These are phyloP conservation scores for Anoplolepis gracilipes DNA, from an alignment of 1,140 invertebrate species.

Conservation along the genomic window DNA sequence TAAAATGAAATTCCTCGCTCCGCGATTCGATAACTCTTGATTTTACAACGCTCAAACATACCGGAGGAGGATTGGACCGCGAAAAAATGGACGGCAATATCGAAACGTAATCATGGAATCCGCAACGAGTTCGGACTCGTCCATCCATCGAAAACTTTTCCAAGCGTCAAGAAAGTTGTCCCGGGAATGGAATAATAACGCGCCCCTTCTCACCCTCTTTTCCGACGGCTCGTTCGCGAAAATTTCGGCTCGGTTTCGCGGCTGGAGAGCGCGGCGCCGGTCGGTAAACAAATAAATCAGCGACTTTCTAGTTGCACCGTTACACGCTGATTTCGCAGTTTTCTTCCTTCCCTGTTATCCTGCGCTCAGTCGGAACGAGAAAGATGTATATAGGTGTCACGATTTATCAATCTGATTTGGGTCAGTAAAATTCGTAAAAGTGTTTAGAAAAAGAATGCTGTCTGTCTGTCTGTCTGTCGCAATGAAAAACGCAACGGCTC, in stretches of 20 bases:
- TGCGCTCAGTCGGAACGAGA: background rate
- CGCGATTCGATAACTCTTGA: conserved; percentile 33
- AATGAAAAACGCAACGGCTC: background rate
- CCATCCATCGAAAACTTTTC: conserved; percentile 31
- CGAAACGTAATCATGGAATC: background rate
- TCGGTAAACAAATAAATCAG: conserved; percentile 81
- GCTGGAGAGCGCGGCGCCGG: conserved; percentile 16
- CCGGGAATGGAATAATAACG: conserved; percentile 11
- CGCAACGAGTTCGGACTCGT: conserved; percentile 16
- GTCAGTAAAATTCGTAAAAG: background rate
- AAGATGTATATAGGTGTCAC: conserved; percentile 5
- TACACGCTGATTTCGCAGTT: conserved; percentile 75
- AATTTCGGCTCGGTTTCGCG: conserved; percentile 53
- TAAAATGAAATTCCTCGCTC: conserved; percentile 4
- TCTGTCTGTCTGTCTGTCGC: background rate
- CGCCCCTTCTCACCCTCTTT: background rate
- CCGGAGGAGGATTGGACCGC: background rate
- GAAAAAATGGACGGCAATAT: conserved; percentile 6
- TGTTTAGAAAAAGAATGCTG: background rate
- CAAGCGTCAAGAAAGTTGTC: conserved; percentile 54
- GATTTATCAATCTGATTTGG: conserved; percentile 6
- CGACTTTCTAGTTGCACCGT: conserved; percentile 57
- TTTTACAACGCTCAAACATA: conserved; percentile 17
- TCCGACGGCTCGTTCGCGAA: conserved; percentile 54
- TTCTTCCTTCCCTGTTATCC: conserved; percentile 37